These are phyloP conservation scores for Brachionus sp. DNA, from an alignment of 1,140 invertebrate species.

Conservation along the genomic window DNA sequence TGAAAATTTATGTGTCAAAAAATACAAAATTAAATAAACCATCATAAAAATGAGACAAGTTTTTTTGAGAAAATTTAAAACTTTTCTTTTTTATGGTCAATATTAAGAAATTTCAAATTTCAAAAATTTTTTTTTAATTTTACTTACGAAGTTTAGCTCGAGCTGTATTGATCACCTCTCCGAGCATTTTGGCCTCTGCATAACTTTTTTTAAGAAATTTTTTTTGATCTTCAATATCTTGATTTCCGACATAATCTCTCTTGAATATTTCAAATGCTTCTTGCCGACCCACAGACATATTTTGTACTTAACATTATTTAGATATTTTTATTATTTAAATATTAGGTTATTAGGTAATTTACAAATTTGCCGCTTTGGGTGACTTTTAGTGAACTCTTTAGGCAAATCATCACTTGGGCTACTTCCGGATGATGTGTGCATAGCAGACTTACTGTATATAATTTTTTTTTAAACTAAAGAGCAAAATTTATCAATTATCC, in stretches of 20 bases:
- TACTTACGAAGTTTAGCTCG: slow-evolving; percentile 55
- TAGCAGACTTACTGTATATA: not conserved
- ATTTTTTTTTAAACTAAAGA: slow-evolving; percentile 54
- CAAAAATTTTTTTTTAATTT: no score
- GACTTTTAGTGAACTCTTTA: not conserved
- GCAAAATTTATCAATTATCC: slow-evolving; percentile 46
- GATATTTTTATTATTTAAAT: not conserved
- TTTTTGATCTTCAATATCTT: slow-evolving; percentile 56
- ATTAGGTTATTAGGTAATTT: not conserved
- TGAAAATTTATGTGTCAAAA: no score
- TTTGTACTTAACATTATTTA: slow-evolving; percentile 52
- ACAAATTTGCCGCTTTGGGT: slow-evolving; percentile 32
- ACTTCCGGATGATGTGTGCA: slow-evolving; percentile 45
- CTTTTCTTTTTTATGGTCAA: no score
- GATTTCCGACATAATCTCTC: slow-evolving; percentile 54
- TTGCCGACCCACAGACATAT: slow-evolving; percentile 58
- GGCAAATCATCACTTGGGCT: not conserved
- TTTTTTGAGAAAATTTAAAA: no score
- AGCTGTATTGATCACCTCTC: slow-evolving; percentile 54
- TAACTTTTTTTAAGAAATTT: slow-evolving; percentile 53
- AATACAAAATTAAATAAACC: no score
- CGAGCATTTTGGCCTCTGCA: slow-evolving; percentile 55
- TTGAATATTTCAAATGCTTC: slow-evolving; percentile 59
- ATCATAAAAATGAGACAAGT: no score
- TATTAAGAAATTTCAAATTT: no score